Evolutionary conservation across 2,888 invertebrate species (phyloP).

Genomic region (Pteria penguin): DNA sequence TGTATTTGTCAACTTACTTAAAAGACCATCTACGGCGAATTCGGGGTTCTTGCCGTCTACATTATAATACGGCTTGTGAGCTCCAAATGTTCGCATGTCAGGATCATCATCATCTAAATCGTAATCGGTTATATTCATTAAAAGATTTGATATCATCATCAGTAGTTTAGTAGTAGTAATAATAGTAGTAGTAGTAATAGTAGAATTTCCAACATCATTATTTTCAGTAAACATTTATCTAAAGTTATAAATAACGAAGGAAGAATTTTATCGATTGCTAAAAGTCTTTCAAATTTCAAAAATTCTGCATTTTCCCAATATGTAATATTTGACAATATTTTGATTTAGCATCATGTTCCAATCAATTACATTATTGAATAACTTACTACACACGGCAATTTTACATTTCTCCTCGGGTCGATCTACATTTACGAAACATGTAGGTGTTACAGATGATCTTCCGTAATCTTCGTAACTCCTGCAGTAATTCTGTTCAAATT

Average conservation of each 20-base stretch:
- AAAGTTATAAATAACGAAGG: too few relatives aligned
- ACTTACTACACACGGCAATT: slow-evolving; percentile 45
- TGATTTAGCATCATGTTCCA: too few relatives aligned
- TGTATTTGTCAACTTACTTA: too few relatives aligned
- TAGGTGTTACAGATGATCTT: not conserved
- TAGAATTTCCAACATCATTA: too few relatives aligned
- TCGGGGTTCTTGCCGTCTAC: slow-evolving; percentile 15
- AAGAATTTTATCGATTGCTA: too few relatives aligned
- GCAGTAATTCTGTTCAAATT: slow-evolving; percentile 46
- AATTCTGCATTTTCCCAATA: too few relatives aligned
- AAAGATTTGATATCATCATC: not conserved
- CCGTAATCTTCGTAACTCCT: slow-evolving; percentile 15
- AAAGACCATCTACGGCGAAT: slow-evolving; percentile 39
- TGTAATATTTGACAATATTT: too few relatives aligned
- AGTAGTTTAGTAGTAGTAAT: too few relatives aligned
- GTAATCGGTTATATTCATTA: not conserved
- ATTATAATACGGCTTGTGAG: slow-evolving; percentile 41
- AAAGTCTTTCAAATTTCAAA: too few relatives aligned
- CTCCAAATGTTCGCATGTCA: slow-evolving; percentile 18
- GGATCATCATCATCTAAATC: slow-evolving; percentile 19
- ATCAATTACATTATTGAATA: too few relatives aligned
- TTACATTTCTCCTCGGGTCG: slow-evolving; percentile 26
- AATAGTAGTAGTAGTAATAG: not conserved
- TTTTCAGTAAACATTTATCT: too few relatives aligned
- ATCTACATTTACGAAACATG: slow-evolving; percentile 26